Evolutionary conservation across 2,113 vertebrate genomes (phyloP), one percentile per base, ranked within the genome.

Genomic region (Illadopsis cleaveri): DNA sequence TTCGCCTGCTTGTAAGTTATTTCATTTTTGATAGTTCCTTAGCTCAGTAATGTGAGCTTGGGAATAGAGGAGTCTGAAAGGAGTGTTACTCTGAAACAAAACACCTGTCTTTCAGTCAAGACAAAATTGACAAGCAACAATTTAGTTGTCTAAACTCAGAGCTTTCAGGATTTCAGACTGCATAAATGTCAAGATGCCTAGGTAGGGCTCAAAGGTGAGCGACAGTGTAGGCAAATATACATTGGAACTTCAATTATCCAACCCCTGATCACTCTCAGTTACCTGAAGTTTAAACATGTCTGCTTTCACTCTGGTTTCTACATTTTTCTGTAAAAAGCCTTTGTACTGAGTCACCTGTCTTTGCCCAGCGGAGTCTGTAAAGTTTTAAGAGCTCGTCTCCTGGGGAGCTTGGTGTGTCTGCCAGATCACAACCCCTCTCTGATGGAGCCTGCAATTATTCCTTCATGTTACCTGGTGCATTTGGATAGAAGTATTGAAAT

Each of bases 131-230:
- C 98, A 98, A 97, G 98, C 96, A 97, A 97, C 98, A 98, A 98
- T 98, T 98, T 98, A 98, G 98, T 98, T 98, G 98, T 98, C 98
- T 97, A 98, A 98, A 98, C 96, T 96, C 96, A 96, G 96, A 97
- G 97, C 97, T 98, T 98, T 98, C 98, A 98, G 94, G 94, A 97
- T 98, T 98, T 97, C 96, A 96, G 97, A 95, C 96, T 97, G 85
- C 97, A 97, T 98, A 97, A 96, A 98, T 98, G 98, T 98, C 98
- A 98, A 96, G 97, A 97, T 97, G 96, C 96, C 96, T 94, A 96
- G 97, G 97, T 97, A 97, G 94, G 94, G 98, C 98, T 98, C 97
- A 98, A 98, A 98, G 97, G 97, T 98, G 97, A 97, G 95, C 86
- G 71, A 79, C 97, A 95, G 90, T 96, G 93, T 97, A 96, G 94